phyloP scores from a whole-genome alignment of 2,113 vertebrate species.

The Seriola quinqueradiata region DNA sequence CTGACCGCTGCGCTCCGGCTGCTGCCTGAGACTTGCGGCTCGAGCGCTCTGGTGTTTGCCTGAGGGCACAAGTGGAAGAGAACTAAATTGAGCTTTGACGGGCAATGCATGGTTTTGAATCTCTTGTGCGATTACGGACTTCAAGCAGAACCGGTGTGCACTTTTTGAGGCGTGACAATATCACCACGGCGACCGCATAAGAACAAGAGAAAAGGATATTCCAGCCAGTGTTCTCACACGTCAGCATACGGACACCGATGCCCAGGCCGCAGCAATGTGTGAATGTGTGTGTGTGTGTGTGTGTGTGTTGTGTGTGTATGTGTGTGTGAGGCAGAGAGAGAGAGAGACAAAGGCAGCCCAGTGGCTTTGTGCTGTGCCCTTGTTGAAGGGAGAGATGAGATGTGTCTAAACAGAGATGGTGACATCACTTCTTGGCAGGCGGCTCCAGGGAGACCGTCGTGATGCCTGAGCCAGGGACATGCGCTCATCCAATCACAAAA shows the following conservation, averaged over 20 bases:
- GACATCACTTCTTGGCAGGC: conserved; percentile 77
- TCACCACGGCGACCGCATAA: neutral
- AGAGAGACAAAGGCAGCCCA: conserved; percentile 45
- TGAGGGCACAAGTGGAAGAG: neutral
- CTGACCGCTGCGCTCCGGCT: neutral
- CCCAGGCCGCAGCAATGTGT: conserved; percentile 16
- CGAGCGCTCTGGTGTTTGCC: neutral
- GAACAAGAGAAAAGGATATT: neutral
- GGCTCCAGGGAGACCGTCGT: conserved; percentile 61
- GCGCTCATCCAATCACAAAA: conserved; percentile 66
- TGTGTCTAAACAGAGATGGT: conserved; percentile 70
- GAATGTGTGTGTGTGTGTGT: conserved; percentile 1
- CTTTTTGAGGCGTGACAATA: neutral
- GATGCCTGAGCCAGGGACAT: conserved; percentile 52
- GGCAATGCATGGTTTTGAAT: neutral
- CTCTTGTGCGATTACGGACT: neutral
- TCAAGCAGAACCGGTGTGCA: neutral
- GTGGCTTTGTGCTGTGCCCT: conserved; percentile 55
- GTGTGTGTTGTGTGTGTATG: neutral
- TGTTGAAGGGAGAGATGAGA: conserved; percentile 69
- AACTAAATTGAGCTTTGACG: neutral
- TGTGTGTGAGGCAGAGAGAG: conserved; percentile 16
- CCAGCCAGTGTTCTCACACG: neutral
- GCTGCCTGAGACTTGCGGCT: conserved; percentile 6
- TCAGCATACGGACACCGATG: neutral